Evolutionary conservation across 1,140 invertebrate genomes (phyloP).

Genomic region (Choristoneura fumiferana): DNA sequence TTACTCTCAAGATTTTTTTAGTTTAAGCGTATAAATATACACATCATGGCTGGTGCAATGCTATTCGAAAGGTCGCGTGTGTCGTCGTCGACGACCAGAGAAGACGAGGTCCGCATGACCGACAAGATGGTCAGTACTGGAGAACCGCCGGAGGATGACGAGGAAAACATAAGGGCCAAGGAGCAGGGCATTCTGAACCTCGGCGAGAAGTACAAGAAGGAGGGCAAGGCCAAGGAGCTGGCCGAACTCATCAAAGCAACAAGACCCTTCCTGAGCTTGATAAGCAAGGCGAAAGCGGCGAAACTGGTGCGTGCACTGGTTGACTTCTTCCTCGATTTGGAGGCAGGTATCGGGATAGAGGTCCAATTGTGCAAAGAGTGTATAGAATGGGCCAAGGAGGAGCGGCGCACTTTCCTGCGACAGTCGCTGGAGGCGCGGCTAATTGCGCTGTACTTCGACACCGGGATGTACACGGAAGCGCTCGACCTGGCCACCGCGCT

Average conservation of each 20-base stretch:
- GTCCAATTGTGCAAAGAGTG: slow-evolving; percentile 96
- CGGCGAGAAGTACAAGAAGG: slow-evolving; percentile 93
- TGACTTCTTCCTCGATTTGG: slow-evolving; percentile 98
- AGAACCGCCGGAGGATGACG: slow-evolving; percentile 86
- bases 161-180: slow-evolving; percentile 92
- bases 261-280: slow-evolving; percentile 94
- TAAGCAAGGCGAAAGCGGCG: slow-evolving; percentile 99
- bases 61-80: slow-evolving; percentile 89
- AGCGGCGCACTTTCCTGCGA: slow-evolving; percentile 96
- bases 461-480: slow-evolving; percentile 92
- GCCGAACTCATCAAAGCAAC: slow-evolving; percentile 96
- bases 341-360: slow-evolving; percentile 95
- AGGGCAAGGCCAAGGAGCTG: slow-evolving; percentile 95
- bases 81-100: slow-evolving; percentile 83
- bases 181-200: slow-evolving; percentile 94
- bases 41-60: slow-evolving; percentile 91
- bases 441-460: slow-evolving; percentile 97
- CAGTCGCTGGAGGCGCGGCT: slow-evolving; percentile 97
- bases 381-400: slow-evolving; percentile 99
- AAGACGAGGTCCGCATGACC: slow-evolving; percentile 84
- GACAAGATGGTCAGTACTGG: slow-evolving; percentile 86
- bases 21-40: slow-evolving; percentile 66
- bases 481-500: slow-evolving; percentile 90
- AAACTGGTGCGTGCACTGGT: slow-evolving; percentile 98
- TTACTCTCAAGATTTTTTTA: slow-evolving; percentile 58